Percentiles rank a stretch among this genome's conserved stretches.
phyloP scores from a whole-genome alignment of 37 sponge, comb jelly and placozoan species.

The Sycon ciliatum region DNA sequence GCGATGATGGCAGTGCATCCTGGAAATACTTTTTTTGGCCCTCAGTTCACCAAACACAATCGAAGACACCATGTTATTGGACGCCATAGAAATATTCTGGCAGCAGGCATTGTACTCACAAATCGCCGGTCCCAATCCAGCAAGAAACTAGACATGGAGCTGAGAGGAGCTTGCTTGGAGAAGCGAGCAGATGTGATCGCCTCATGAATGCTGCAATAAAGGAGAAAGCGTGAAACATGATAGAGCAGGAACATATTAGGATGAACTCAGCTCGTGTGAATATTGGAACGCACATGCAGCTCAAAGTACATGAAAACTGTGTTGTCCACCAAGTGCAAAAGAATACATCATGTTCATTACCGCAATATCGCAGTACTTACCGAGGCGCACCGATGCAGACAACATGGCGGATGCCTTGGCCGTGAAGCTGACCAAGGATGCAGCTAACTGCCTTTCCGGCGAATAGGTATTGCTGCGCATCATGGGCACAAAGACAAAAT shows the following conservation, averaged over 20 bases:
- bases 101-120: constrained; percentile 60
- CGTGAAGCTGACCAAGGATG: constrained; percentile 36
- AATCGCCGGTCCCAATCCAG: constrained; percentile 83
- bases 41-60: too few species aligned
- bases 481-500: too few species aligned
- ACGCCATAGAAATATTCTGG: too few species aligned
- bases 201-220: not conserved
- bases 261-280: too few species aligned
- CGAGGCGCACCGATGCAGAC: constrained; percentile 77
- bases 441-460: constrained; percentile 31
- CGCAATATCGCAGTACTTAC: too few species aligned
- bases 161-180: constrained; percentile 52
- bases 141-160: constrained; percentile 35
- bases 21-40: too few species aligned
- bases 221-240: not conserved
- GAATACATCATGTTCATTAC: too few species aligned
- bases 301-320: too few species aligned
- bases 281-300: too few species aligned
- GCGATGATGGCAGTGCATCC: too few species aligned
- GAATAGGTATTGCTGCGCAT: constrained; percentile 60
- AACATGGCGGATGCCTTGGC: constrained; percentile 37
- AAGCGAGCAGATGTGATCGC: constrained; percentile 5
- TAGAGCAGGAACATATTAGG: not conserved
- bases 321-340: too few species aligned
- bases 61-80: too few species aligned